Evolutionary conservation across 2,113 vertebrate genomes (phyloP).

Genomic region (Elaphurus davidianus): DNA sequence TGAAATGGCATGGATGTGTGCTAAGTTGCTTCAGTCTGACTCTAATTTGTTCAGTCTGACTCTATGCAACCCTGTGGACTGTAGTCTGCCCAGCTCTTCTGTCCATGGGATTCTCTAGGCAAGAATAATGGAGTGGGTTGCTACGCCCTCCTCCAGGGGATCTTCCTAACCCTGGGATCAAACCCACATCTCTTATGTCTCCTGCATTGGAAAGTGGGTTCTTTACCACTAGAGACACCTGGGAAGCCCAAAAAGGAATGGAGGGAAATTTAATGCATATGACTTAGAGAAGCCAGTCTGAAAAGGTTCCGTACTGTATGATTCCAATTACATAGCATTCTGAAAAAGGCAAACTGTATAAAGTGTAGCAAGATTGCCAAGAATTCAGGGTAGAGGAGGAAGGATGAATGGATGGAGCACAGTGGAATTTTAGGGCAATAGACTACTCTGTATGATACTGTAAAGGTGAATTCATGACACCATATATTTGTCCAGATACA

Average conservation of each 20-base stretch:
- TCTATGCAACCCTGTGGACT: background rate
- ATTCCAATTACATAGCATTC: background rate
- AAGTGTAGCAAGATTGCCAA: background rate
- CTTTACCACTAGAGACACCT: background rate
- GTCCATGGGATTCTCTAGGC: background rate
- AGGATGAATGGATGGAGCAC: rapidly evolving
- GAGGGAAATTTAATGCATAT: background rate
- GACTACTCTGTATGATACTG: background rate
- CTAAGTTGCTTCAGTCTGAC: background rate
- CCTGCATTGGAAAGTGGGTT: background rate
- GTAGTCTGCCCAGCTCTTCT: background rate
- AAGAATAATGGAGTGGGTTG: background rate
- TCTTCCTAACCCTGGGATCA: background rate
- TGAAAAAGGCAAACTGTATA: background rate
- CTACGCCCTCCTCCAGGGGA: background rate
- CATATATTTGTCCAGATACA: background rate
- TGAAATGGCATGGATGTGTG: background rate
- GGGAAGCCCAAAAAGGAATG: background rate
- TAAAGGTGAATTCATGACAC: background rate
- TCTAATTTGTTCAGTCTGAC: background rate
- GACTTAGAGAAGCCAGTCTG: background rate
- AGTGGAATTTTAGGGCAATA: background rate
- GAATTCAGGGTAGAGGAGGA: background rate
- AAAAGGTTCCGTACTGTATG: background rate
- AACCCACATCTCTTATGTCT: background rate